A percentile compares a stretch with the other conserved stretches of the same genome.
Evolutionary conservation across 2,888 invertebrate genomes (phyloP).

Genomic region (Melanargia galathea): DNA sequence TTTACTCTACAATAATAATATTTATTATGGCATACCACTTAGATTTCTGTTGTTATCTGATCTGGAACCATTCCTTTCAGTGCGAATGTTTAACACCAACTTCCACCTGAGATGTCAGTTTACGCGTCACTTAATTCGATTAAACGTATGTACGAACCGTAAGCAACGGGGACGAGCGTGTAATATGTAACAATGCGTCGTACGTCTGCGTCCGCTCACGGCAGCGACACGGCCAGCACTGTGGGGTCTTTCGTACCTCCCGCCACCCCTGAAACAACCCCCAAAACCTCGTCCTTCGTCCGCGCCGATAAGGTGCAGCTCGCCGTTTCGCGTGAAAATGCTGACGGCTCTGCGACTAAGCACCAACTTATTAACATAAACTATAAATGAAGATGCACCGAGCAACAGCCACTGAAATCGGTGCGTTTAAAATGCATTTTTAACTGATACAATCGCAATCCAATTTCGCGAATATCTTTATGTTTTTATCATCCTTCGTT

Average conservation of each 20-base stretch:
- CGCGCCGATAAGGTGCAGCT: constrained; percentile 64
- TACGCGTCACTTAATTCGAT: constrained; percentile 75
- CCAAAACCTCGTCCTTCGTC: constrained; percentile 58
- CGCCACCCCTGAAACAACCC: constrained; percentile 61
- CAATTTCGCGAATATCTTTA: neutral
- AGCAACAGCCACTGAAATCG: constrained; percentile 36
- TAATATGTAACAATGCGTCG: constrained; percentile 39
- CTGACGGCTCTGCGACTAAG: constrained; percentile 64
- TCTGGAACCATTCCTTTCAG: constrained; percentile 55
- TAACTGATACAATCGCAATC: neutral
- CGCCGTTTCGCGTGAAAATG: constrained; percentile 58
- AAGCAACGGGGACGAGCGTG: constrained; percentile 44
- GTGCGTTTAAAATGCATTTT: neutral
- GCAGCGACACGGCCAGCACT: constrained; percentile 72
- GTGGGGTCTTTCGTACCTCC: constrained; percentile 58
- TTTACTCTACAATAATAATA: constrained; percentile 34
- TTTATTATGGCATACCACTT: constrained; percentile 58
- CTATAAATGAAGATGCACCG: constrained; percentile 70
- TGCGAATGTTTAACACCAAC: constrained; percentile 50
- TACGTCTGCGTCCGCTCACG: constrained; percentile 63
- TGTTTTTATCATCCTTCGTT: neutral
- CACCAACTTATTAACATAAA: constrained; percentile 74
- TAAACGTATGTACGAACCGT: constrained; percentile 52
- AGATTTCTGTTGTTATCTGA: constrained; percentile 50
- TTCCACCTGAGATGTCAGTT: constrained; percentile 64